phyloP scores from a whole-genome alignment of 2,113 vertebrate genomes.

The Aspidoscelis tigris region DNA sequence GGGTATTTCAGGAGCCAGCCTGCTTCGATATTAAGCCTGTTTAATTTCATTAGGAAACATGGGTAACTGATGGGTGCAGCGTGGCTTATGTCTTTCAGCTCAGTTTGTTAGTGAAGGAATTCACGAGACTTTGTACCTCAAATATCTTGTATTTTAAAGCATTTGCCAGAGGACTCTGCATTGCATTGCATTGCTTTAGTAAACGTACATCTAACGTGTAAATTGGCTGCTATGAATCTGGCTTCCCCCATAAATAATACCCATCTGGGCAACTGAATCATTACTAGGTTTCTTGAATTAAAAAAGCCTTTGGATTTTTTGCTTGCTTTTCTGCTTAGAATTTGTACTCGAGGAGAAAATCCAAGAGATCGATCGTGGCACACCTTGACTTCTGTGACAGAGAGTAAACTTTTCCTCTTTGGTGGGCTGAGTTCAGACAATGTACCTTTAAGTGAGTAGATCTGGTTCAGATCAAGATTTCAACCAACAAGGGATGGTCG shows the following conservation, averaged over 20 bases:
- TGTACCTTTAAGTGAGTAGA: conserved; percentile 89
- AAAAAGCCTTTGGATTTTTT: neutral
- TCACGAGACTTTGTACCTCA: neutral
- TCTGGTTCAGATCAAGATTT: neutral
- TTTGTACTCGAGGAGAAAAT: conserved; percentile 73
- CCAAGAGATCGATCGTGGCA: conserved; percentile 94
- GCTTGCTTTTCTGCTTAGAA: conserved; percentile 71
- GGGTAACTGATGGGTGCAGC: neutral
- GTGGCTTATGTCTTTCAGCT: neutral
- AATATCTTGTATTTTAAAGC: neutral
- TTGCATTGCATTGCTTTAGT: neutral
- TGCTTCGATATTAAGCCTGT: neutral
- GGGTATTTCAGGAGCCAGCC: neutral
- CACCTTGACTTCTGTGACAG: conserved; percentile 86
- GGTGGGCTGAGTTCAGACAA: conserved; percentile 92
- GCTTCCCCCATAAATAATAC: neutral
- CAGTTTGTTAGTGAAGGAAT: neutral
- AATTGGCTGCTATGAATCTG: too few species aligned
- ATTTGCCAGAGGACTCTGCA: neutral
- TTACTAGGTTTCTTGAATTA: neutral
- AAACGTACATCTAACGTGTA: neutral
- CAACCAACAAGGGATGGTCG: neutral
- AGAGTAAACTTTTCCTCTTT: conserved; percentile 88
- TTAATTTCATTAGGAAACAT: neutral
- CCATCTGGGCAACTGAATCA: neutral